Conservation (phyloP, 92 coral and sea anemone genomes). For the Siderastrea siderea region DNA sequence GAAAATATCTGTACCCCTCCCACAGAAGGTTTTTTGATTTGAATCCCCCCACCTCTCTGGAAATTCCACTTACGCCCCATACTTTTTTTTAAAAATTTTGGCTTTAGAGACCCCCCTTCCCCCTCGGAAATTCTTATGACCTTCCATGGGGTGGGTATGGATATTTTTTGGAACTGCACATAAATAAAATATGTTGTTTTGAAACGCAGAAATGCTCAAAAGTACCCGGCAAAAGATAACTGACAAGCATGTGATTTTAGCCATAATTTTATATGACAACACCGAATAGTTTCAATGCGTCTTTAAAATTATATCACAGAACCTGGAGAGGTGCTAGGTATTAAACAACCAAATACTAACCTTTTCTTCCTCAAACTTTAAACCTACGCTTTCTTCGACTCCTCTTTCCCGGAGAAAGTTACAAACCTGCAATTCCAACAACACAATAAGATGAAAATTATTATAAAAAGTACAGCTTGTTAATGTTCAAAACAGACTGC, state of each 20-base stretch:
- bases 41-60: too few species aligned
- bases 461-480: neutral
- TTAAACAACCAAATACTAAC: too few species aligned
- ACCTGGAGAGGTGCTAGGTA: too few species aligned
- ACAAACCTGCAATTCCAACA: slow-evolving; percentile 51
- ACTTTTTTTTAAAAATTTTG: too few species aligned
- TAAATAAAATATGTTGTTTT: neutral
- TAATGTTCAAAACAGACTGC: slow-evolving; percentile 22
- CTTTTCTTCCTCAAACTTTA: slow-evolving; percentile 55
- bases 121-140: too few species aligned
- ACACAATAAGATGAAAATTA: neutral
- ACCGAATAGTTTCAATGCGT: neutral
- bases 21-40: too few species aligned
- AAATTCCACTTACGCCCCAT: too few species aligned
- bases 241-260: neutral
- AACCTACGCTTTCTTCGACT: slow-evolving; percentile 43
- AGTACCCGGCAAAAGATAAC: neutral
- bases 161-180: neutral
- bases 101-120: too few species aligned
- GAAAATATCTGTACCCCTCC: too few species aligned
- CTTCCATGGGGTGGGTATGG: too few species aligned
- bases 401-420: slow-evolving; percentile 42
- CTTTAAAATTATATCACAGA: neutral
- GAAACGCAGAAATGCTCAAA: neutral
- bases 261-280: neutral